Evolutionary conservation across 2,113 vertebrate species (phyloP), one percentile per base, ranked within the genome.

Genomic region (Macaca nemestrina): DNA sequence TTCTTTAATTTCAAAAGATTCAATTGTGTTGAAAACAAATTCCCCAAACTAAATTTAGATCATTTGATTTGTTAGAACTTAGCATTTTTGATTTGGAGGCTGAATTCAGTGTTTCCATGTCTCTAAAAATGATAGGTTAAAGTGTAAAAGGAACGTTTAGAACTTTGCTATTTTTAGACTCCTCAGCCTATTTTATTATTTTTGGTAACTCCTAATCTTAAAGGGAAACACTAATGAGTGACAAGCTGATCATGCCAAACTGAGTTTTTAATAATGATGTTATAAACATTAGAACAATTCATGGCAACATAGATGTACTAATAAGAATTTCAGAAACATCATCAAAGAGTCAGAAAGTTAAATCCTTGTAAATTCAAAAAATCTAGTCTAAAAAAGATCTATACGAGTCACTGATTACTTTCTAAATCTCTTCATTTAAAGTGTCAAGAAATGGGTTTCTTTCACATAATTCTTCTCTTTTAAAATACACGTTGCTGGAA

Each of bases 1-100:
- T 97, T 93, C 0, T 93, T 97, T 93, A 79, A 16, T 83, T 95
- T 97, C 25, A 84, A 4, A 88, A 97, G 61, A 94, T 87, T 93
- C 12, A 73, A 43, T 30, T 64, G 20, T 93, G 20, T 78, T 93
- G 18, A 30, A 93, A 92, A 96, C 61, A 0, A 83, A 57, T n/a
- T 35, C n/a, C 61, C 13, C 22, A 57, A 83, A 88, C 23, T 87
- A 72, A 94, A 90, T 48, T 0, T 35, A 84, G n/a, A 85, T 43
- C 38, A 76, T 30, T 8, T 86, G 20, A 72, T 94, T 82, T 96
- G 78, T 88, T 95, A 88, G 57, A 43, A 27, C 2, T 1, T 23
- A 94, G 68, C 35, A 80, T 93, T 96, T 91, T 93, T 25, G 11
- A 16, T 89, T 86, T 93, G 57, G 67, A 87, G 68, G 48, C 7